These are phyloP conservation scores for Platorchestia sp. DNA, from an alignment of 1,140 invertebrate species.

Conservation along the genomic window DNA sequence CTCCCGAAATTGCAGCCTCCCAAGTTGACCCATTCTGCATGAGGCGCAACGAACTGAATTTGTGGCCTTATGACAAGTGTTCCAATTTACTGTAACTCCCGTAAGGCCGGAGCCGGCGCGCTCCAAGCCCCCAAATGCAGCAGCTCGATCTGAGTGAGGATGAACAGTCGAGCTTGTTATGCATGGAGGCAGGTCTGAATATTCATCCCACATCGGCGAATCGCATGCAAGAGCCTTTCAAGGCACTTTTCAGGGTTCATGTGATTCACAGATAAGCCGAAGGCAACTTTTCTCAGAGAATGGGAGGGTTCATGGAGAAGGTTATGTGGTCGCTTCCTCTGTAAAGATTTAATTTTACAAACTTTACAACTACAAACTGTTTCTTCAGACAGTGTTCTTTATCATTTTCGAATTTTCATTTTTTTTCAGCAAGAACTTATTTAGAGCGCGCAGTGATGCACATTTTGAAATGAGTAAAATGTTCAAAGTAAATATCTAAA, in stretches of 20 bases:
- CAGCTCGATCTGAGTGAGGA: not conserved
- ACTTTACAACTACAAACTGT: too few species aligned
- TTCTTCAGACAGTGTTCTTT: too few species aligned
- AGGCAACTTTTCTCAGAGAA: not conserved
- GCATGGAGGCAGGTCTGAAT: not conserved
- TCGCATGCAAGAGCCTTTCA: not conserved
- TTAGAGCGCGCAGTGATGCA: too few species aligned
- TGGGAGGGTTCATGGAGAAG: not conserved
- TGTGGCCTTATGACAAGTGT: slow-evolving; percentile 35
- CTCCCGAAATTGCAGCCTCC: slow-evolving; percentile 17
- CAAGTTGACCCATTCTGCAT: slow-evolving; percentile 38
- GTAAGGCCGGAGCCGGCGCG: slow-evolving; percentile 3
- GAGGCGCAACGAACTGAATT: slow-evolving; percentile 38
- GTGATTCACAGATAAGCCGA: not conserved
- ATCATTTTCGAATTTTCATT: too few species aligned
- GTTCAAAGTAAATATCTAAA: too few species aligned
- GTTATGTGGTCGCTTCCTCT: not conserved
- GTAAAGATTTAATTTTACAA: too few species aligned
- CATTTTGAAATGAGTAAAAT: too few species aligned
- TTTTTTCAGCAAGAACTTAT: too few species aligned
- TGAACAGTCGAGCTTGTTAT: slow-evolving; percentile 3
- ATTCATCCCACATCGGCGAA: slow-evolving; percentile 38
- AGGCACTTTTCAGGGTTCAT: not conserved
- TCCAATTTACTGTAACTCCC: slow-evolving; percentile 31
- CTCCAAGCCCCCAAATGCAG: not conserved